Conservation (phyloP, 2,888 invertebrate genomes). For the Theretra japonica region DNA sequence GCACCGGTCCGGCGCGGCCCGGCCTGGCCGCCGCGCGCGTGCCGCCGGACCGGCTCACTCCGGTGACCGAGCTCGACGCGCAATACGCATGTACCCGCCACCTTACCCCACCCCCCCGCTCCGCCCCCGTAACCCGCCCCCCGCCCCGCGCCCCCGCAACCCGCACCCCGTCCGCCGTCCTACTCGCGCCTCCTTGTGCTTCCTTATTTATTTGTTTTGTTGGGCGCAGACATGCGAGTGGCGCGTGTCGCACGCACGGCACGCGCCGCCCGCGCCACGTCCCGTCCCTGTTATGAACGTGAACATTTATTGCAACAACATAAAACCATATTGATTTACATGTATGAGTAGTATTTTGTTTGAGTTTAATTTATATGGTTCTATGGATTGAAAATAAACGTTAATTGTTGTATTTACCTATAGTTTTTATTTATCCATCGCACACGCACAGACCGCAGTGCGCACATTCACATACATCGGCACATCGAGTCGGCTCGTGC, state of each 20-base stretch:
- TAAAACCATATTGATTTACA: constrained; percentile 75
- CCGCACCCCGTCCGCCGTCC: constrained; percentile 32
- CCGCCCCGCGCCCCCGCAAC: constrained; percentile 76
- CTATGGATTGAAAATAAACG: constrained; percentile 83
- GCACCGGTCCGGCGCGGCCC: background rate
- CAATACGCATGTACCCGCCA: constrained; percentile 32
- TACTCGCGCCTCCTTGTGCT: constrained; percentile 39
- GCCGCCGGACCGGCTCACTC: constrained; percentile 9
- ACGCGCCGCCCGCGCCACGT: constrained; percentile 34
- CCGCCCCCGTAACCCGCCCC: constrained; percentile 50
- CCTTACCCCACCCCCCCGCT: constrained; percentile 61
- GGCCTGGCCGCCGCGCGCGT: constrained; percentile 31
- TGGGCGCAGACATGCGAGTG: constrained; percentile 36
- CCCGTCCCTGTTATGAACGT: constrained; percentile 36
- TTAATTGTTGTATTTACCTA: constrained; percentile 80
- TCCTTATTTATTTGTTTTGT: constrained; percentile 51
- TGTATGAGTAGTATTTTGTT: constrained; percentile 78
- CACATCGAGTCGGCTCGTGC: background rate
- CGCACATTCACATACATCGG: no score
- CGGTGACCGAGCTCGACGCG: constrained; percentile 29
- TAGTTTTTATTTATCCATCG: constrained; percentile 62
- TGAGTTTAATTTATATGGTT: constrained; percentile 81
- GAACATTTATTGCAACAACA: constrained; percentile 61
- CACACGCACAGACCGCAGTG: background rate
- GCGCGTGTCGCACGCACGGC: constrained; percentile 36